These are phyloP conservation scores for Protodeltote pygarga DNA, from an alignment of 2,888 invertebrate genomes.

Conservation along the genomic window DNA sequence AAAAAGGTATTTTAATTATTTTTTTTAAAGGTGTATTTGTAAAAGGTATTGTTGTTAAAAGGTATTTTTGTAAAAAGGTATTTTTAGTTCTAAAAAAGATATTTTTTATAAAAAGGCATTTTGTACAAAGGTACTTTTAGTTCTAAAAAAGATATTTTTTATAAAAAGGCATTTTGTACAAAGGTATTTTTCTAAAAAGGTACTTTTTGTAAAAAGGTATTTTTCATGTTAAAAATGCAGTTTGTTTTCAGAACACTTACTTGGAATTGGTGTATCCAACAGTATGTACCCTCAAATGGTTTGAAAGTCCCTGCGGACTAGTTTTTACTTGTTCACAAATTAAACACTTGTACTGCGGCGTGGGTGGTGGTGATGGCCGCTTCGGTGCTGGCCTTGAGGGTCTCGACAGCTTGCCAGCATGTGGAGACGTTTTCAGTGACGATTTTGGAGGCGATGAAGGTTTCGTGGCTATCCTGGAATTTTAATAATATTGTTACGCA, in stretches of 20 bases:
- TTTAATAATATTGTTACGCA: not conserved
- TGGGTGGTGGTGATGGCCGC: not conserved
- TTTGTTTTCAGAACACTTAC: constrained; percentile 51
- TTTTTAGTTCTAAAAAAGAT: no score
- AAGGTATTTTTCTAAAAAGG: no score
- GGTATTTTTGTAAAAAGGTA: no score
- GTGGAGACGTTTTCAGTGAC: constrained; percentile 7
- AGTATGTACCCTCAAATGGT: constrained; percentile 44
- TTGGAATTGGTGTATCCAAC: constrained; percentile 42
- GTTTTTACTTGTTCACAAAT: constrained; percentile 45
- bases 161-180: no score
- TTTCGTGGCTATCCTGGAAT: constrained; percentile 19
- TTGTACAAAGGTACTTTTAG: no score
- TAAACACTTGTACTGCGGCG: constrained; percentile 18
- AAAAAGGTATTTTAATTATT: no score
- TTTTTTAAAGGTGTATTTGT: no score
- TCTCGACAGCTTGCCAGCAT: not conserved
- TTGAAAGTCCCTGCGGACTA: constrained; percentile 10
- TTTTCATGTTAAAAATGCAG: no score
- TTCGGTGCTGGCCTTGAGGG: not conserved
- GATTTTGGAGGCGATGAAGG: not conserved
- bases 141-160: no score
- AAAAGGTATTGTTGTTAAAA: no score
- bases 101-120: no score
- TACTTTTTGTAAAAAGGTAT: no score